Evolutionary conservation across 2,113 vertebrate genomes (phyloP).

Genomic region (Myotis davidii): DNA sequence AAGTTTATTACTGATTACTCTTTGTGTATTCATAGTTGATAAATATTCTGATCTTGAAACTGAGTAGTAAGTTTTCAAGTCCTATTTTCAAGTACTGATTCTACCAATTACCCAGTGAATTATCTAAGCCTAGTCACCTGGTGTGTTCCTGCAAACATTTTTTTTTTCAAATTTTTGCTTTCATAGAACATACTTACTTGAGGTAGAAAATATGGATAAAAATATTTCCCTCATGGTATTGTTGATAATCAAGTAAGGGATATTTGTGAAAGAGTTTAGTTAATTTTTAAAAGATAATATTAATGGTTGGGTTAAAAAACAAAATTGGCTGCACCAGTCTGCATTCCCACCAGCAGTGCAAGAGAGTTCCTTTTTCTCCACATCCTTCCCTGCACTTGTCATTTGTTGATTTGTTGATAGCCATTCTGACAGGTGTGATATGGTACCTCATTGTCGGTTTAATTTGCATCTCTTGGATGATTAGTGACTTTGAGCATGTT

Average conservation of each 20-base stretch:
- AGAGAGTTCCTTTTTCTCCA: no score
- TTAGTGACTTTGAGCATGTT: no score
- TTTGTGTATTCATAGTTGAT: not conserved
- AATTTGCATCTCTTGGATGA: no score
- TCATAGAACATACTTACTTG: not conserved
- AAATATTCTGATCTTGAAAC: not conserved
- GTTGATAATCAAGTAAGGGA: not conserved
- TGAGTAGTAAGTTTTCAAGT: not conserved
- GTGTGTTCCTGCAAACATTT: not conserved
- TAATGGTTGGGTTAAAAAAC: not conserved
- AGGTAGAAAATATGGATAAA: conserved; percentile 26
- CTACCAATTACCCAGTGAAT: not conserved
- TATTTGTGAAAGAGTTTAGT: not conserved
- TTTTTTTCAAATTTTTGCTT: not conserved
- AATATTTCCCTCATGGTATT: not conserved
- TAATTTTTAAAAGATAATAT: not conserved
- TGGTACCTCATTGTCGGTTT: no score
- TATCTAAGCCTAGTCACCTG: not conserved
- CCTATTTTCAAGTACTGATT: not conserved
- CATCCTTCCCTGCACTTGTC: no score
- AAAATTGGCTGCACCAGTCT: not conserved
- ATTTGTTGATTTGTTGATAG: no score
- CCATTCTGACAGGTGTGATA: no score
- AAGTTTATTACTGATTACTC: not conserved
- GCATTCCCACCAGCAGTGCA: no score